A percentile compares a stretch with the other conserved stretches of the same genome.
These are phyloP conservation scores for Drosophila setosimentum DNA, from an alignment of 2,888 invertebrate species.

Conservation along the genomic window DNA sequence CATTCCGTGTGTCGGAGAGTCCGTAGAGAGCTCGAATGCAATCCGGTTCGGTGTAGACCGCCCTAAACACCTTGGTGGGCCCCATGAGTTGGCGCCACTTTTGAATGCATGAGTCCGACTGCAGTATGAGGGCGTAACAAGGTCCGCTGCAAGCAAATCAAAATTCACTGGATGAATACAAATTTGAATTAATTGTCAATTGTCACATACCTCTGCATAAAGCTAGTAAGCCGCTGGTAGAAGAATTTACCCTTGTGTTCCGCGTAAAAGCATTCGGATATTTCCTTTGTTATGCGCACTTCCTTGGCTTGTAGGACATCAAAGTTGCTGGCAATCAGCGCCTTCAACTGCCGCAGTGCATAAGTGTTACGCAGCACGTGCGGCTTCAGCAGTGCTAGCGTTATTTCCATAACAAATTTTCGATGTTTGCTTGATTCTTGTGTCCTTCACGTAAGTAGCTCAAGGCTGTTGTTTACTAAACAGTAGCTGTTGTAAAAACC, in stretches of 20 bases:
- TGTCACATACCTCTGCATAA: conserved; percentile 90
- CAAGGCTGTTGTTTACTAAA: neutral
- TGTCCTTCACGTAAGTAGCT: neutral
- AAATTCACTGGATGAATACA: neutral
- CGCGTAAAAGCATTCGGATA: conserved; percentile 91
- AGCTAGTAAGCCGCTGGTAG: conserved; percentile 91
- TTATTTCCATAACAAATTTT: conserved; percentile 87
- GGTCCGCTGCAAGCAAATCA: conserved; percentile 88
- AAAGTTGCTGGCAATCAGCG: conserved; percentile 90
- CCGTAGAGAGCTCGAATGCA: conserved; percentile 94
- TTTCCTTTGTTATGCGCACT: conserved; percentile 87
- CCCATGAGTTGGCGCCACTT: conserved; percentile 95
- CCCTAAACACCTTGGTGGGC: conserved; percentile 94
- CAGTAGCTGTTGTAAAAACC: neutral
- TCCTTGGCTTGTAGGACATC: conserved; percentile 90
- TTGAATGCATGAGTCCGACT: conserved; percentile 90
- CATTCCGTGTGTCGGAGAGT: conserved; percentile 97
- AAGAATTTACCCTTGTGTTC: conserved; percentile 94
- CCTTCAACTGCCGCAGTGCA: conserved; percentile 89
- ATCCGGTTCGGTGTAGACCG: conserved; percentile 91
- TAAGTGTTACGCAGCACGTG: conserved; percentile 92
- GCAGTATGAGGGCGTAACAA: conserved; percentile 92
- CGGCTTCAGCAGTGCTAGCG: conserved; percentile 95
- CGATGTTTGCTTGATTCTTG: neutral
- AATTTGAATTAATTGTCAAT: neutral